These are phyloP conservation scores for Drosophila maculinotata DNA, from an alignment of 2,888 invertebrate species.

Conservation along the genomic window DNA sequence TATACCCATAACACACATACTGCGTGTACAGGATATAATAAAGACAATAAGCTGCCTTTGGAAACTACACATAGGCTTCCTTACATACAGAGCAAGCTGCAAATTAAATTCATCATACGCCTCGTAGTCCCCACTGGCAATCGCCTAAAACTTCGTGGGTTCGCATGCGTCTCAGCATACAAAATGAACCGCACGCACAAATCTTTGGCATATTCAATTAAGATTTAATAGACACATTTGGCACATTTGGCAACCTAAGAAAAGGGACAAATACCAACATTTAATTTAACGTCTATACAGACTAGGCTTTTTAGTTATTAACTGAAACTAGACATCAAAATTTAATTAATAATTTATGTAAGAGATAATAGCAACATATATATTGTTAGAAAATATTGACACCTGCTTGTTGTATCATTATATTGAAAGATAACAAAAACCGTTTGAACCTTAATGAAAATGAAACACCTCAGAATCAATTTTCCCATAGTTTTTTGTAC, in stretches of 20 bases:
- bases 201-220: slow-evolving; percentile 69
- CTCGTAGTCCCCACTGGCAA: slow-evolving; percentile 40
- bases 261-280: slow-evolving; percentile 24
- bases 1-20: neutral
- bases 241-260: slow-evolving; percentile 15
- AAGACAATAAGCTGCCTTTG: slow-evolving; percentile 21
- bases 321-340: neutral
- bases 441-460: no score
- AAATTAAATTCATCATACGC: slow-evolving; percentile 70
- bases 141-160: slow-evolving; percentile 46
- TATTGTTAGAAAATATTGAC: no score
- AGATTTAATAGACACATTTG: slow-evolving; percentile 58
- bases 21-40: slow-evolving; percentile 4
- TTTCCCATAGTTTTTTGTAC: no score
- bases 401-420: no score
- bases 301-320: slow-evolving; percentile 6
- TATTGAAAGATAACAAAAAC: no score
- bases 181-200: slow-evolving; percentile 56
- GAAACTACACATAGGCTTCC: slow-evolving; percentile 19
- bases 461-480: no score
- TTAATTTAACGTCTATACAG: slow-evolving; percentile 20
- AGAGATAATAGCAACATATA: no score
- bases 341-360: no score
- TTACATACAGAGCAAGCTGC: slow-evolving; percentile 1
- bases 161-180: slow-evolving; percentile 58